A percentile compares a stretch with the other conserved stretches of the same genome.
phyloP scores from a whole-genome alignment of 2,113 vertebrate species.

The Excalfactoria chinensis region DNA sequence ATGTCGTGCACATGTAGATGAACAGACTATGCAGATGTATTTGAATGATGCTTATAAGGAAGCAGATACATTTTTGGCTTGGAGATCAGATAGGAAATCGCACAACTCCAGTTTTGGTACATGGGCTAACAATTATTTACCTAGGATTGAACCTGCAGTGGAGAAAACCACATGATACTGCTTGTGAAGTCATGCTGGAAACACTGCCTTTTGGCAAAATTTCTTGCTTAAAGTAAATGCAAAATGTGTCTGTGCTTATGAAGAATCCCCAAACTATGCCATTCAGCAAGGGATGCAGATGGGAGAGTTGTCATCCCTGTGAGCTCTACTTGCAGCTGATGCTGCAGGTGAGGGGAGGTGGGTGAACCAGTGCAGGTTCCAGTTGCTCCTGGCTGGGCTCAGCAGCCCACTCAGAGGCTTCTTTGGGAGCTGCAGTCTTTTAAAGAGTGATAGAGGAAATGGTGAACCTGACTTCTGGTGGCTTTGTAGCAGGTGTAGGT shows the following conservation, averaged over 20 bases:
- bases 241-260: neutral
- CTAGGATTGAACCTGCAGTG: neutral
- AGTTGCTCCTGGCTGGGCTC: neutral
- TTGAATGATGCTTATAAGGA: neutral
- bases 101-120: neutral
- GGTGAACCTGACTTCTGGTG: fast-evolving
- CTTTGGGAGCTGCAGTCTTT: fast-evolving
- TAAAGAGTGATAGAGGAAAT: neutral
- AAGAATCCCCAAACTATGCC: neutral
- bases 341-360: fast-evolving
- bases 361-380: neutral
- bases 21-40: neutral
- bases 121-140: fast-evolving
- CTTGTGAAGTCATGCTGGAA: neutral
- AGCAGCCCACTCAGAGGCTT: neutral
- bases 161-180: fast-evolving
- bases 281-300: neutral
- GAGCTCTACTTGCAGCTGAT: fast-evolving
- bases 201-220: neutral
- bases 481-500: neutral
- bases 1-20: neutral
- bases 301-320: neutral
- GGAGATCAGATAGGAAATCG: neutral
- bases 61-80: neutral
- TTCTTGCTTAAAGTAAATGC: neutral